These are phyloP conservation scores for Balearica regulorum DNA, from an alignment of 2,797 vertebrate species.

Conservation along the genomic window DNA sequence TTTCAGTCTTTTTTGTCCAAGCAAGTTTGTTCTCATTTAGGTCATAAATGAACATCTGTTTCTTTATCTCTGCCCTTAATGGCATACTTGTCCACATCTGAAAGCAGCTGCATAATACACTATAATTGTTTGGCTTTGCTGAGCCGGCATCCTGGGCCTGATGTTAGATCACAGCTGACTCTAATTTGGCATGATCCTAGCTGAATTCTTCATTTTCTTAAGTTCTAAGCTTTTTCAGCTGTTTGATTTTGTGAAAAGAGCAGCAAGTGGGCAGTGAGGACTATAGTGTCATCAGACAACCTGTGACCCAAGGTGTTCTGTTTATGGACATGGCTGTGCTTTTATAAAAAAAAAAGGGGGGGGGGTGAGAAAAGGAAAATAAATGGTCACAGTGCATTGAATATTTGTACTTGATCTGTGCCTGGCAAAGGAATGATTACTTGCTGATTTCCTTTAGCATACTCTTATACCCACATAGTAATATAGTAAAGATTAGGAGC, in stretches of 20 bases:
- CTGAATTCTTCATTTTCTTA: not conserved
- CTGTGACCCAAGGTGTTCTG: not conserved
- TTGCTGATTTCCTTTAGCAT: not conserved
- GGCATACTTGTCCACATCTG: constrained; percentile 22
- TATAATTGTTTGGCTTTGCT: constrained; percentile 19
- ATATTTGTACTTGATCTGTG: not conserved
- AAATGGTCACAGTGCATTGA: not conserved
- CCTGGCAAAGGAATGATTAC: not conserved
- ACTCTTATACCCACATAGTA: not conserved
- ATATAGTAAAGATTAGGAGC: not conserved
- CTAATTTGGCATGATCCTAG: not conserved
- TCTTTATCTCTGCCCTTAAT: constrained; percentile 38
- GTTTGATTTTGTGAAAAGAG: not conserved
- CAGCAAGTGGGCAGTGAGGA: not conserved
- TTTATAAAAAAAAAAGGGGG: not conserved
- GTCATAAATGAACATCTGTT: constrained; percentile 33
- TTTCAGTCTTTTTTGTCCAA: not conserved
- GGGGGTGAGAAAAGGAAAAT: no score
- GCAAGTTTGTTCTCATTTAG: constrained; percentile 37
- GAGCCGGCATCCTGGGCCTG: constrained; percentile 16
- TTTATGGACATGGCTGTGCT: not conserved
- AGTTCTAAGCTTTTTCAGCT: constrained; percentile 3
- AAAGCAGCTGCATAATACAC: constrained; percentile 28
- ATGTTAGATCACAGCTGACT: constrained; percentile 32
- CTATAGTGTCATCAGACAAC: not conserved